Percentiles rank a stretch among this genome's conserved stretches.
phyloP scores from a whole-genome alignment of 2,888 invertebrate species.

The Caenorhabditis sulstoni region DNA sequence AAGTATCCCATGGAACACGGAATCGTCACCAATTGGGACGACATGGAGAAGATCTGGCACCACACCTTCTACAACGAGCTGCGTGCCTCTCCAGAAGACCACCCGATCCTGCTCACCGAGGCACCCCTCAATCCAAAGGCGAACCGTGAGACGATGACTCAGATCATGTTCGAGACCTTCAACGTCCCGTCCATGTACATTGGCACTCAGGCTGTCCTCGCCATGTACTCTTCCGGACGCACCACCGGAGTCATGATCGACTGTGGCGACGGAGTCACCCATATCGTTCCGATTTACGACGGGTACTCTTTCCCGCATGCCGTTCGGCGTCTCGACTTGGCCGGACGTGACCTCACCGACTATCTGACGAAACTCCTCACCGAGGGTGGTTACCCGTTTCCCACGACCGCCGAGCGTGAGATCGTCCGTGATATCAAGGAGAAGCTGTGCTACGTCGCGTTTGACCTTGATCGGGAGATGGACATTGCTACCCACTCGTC shows the following conservation, averaged over 20 bases:
- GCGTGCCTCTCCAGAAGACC: slow-evolving; percentile 94
- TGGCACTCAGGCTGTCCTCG: slow-evolving; percentile 93
- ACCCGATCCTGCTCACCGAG: slow-evolving; percentile 84
- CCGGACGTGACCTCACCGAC: slow-evolving; percentile 83
- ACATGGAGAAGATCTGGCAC: slow-evolving; percentile 99
- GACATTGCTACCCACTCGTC: slow-evolving; percentile 90
- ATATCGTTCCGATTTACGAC: slow-evolving; percentile 88
- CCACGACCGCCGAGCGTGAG: slow-evolving; percentile 85
- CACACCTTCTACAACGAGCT: slow-evolving; percentile 98
- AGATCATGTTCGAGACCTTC: slow-evolving; percentile 90
- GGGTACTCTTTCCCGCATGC: slow-evolving; percentile 81
- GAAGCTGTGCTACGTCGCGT: slow-evolving; percentile 97
- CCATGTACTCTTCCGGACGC: slow-evolving; percentile 88
- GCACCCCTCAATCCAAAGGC: slow-evolving; percentile 89
- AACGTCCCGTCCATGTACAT: slow-evolving; percentile 87
- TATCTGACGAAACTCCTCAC: slow-evolving; percentile 83
- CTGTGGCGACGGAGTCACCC: slow-evolving; percentile 93
- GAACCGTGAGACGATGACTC: slow-evolving; percentile 94
- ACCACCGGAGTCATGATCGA: slow-evolving; percentile 85
- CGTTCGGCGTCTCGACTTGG: slow-evolving; percentile 83
- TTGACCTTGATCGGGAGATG: slow-evolving; percentile 85
- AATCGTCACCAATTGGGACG: slow-evolving; percentile 97
- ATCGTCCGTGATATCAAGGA: slow-evolving; percentile 93
- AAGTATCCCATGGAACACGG: slow-evolving; percentile 97
- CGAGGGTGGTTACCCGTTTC: slow-evolving; percentile 81